Evolutionary conservation across 37 sponge, comb jelly and placozoan genomes (phyloP).

Genomic region (Hormiphora californensis): DNA sequence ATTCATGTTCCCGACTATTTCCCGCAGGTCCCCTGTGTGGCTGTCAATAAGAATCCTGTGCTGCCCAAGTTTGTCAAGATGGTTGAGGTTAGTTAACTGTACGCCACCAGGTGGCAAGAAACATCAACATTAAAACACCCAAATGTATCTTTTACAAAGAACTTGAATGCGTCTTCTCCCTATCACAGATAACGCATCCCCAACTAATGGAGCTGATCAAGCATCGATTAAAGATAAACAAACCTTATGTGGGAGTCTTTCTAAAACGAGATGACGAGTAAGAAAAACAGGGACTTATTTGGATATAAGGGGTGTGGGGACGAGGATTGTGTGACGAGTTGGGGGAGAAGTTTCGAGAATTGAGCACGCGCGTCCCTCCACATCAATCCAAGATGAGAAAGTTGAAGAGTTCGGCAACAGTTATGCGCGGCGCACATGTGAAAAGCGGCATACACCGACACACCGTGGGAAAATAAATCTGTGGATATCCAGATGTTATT

Average conservation of each 20-base stretch:
- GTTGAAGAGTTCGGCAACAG: too few species aligned
- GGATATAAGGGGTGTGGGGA: too few species aligned
- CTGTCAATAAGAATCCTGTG: slow-evolving; percentile 71
- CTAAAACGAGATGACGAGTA: slow-evolving; percentile 83
- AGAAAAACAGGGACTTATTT: too few species aligned
- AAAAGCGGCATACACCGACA: too few species aligned
- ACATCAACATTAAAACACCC: neutral
- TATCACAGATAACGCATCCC: slow-evolving; percentile 63
- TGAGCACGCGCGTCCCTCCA: too few species aligned
- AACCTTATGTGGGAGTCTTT: slow-evolving; percentile 93
- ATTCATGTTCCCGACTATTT: slow-evolving; percentile 51
- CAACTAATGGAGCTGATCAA: slow-evolving; percentile 70
- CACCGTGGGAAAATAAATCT: too few species aligned
- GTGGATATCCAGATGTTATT: too few species aligned
- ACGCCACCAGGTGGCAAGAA: neutral
- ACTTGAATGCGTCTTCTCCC: neutral
- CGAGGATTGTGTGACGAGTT: too few species aligned
- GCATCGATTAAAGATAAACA: slow-evolving; percentile 59
- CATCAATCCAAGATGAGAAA: too few species aligned
- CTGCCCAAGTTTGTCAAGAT: slow-evolving; percentile 88
- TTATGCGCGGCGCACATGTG: too few species aligned
- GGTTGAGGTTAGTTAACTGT: slow-evolving; percentile 66
- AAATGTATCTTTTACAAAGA: neutral
- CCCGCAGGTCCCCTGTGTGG: slow-evolving; percentile 78
- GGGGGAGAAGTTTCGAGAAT: too few species aligned